Evolutionary conservation across 2,113 vertebrate species (phyloP).

Genomic region (Orientallactaga bullata): DNA sequence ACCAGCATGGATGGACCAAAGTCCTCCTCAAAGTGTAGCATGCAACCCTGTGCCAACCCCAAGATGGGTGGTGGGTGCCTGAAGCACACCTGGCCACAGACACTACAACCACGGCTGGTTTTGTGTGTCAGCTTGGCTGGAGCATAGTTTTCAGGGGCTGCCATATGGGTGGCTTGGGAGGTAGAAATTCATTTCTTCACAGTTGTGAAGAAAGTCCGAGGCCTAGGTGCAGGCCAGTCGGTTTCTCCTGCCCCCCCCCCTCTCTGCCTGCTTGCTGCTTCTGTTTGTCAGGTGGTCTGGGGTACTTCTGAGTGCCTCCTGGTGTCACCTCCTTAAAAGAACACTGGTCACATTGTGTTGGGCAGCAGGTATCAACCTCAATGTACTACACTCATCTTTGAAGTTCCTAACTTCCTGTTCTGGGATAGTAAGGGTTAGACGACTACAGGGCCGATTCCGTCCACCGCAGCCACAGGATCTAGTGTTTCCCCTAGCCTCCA

Average conservation of each 20-base stretch:
- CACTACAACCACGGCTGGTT: rapidly evolving
- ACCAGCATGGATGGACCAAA: neutral
- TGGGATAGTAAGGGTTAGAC: too few species aligned
- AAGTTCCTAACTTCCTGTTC: neutral
- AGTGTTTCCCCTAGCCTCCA: too few species aligned
- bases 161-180: neutral
- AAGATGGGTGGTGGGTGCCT: neutral
- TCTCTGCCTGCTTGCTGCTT: neutral
- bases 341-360: neutral
- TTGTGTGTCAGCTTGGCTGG: neutral
- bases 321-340: neutral
- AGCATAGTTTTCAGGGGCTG: neutral
- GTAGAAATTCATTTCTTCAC: neutral
- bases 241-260: neutral
- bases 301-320: neutral
- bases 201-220: neutral
- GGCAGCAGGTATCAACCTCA: neutral
- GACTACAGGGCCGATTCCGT: neutral
- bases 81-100: neutral
- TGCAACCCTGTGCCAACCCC: neutral
- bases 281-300: too few species aligned
- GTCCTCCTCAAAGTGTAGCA: neutral
- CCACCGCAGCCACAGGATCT: neutral
- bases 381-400: neutral
- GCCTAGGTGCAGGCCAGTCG: rapidly evolving